A percentile compares a stretch with the other conserved stretches of the same genome.
phyloP scores from a whole-genome alignment of 2,888 invertebrate species.

The Dryococelus australis region DNA sequence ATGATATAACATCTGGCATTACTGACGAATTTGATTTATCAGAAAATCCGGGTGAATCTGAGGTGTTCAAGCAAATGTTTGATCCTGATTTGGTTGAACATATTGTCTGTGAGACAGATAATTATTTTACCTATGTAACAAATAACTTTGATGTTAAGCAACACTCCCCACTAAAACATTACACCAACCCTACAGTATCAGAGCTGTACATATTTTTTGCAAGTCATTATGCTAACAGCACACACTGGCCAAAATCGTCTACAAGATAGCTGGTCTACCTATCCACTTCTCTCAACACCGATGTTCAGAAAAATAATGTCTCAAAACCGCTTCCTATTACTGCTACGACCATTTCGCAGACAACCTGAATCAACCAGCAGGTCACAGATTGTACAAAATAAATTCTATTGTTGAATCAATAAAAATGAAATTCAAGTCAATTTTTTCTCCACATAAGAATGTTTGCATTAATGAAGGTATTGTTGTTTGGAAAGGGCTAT shows the following conservation, averaged over 20 bases:
- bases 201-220: background rate
- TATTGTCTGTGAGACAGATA: background rate
- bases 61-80: too few species aligned
- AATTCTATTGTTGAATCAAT: too few species aligned
- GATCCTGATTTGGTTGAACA: background rate
- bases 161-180: background rate
- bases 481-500: too few species aligned
- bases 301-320: background rate
- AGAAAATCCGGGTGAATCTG: too few species aligned
- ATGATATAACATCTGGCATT: too few species aligned
- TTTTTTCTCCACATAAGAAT: slow-evolving; percentile 24
- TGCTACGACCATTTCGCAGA: background rate
- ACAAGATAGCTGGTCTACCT: background rate
- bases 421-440: slow-evolving; percentile 13
- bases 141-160: background rate
- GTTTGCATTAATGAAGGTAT: slow-evolving; percentile 47
- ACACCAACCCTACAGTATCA: background rate
- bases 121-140: background rate
- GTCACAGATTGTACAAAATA: background rate
- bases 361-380: background rate
- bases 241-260: background rate
- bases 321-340: background rate
- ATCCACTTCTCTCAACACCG: background rate
- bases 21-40: too few species aligned
- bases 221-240: background rate